Percentiles rank a stretch among this genome's conserved stretches.
These are phyloP conservation scores for silkworm (Bombyx mori) DNA, from an alignment of 1,140 invertebrate species.

Conservation along the genomic window ASM3026992v2 NC_085116.1:6305001-6305500, in stretches of 20 bases:
- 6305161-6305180: too few species aligned
- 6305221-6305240: slow-evolving; percentile 38
- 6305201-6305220: slow-evolving; percentile 6
- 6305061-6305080: slow-evolving; percentile 44
- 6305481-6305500: too few species aligned
- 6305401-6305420: slow-evolving; percentile 29
- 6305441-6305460: too few species aligned
- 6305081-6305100: slow-evolving; percentile 5
- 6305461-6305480: too few species aligned
- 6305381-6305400: slow-evolving; percentile 40
- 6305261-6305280: background rate
- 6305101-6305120: slow-evolving; percentile 5
- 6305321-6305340: slow-evolving; percentile 26
- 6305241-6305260: background rate
- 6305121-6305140: too few species aligned
- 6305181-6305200: too few species aligned
- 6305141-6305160: too few species aligned
- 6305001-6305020: slow-evolving; percentile 68
- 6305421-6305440: slow-evolving; percentile 14
- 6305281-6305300: too few species aligned
- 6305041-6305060: slow-evolving; percentile 44
- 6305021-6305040: slow-evolving; percentile 64
- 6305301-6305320: too few species aligned
- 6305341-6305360: slow-evolving; percentile 38
- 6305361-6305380: slow-evolving; percentile 32